Evolutionary conservation across 2,888 invertebrate species (phyloP).

Genomic region (Adineta ricciae): DNA sequence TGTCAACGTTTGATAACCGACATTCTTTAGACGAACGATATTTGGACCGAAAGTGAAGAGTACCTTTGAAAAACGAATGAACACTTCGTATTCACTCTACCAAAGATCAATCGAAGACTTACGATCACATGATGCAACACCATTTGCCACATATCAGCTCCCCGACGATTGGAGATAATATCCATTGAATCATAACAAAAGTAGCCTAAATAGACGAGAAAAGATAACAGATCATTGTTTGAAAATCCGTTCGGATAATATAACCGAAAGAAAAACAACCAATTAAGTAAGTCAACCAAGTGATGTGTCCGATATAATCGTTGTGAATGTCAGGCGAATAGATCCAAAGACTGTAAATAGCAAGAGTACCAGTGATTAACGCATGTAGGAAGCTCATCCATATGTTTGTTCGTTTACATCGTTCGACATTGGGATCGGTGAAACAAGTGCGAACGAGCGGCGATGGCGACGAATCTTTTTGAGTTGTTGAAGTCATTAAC

Average conservation of each 20-base stretch:
- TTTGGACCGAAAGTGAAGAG: neutral
- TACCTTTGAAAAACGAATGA: neutral
- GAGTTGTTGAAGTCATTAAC: neutral
- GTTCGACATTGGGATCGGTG: neutral
- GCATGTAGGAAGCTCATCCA: neutral
- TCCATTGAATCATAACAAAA: neutral
- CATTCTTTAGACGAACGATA: slow-evolving; percentile 15
- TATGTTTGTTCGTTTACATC: neutral
- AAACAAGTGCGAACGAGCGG: neutral
- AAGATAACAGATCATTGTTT: neutral
- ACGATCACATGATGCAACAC: neutral
- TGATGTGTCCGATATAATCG: neutral
- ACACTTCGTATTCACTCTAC: neutral
- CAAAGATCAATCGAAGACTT: neutral
- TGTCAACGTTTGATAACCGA: slow-evolving; percentile 45
- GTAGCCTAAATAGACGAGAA: neutral
- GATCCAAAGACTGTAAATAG: neutral
- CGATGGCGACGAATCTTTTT: no score
- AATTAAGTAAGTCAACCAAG: neutral
- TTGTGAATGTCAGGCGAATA: neutral
- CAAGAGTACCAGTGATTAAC: neutral
- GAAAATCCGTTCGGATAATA: neutral
- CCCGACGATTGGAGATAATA: neutral
- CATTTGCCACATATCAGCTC: neutral
- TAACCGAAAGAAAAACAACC: neutral